These are phyloP conservation scores for Siphonodentalium dalli DNA, from an alignment of 2,888 invertebrate genomes.

Conservation along the genomic window DNA sequence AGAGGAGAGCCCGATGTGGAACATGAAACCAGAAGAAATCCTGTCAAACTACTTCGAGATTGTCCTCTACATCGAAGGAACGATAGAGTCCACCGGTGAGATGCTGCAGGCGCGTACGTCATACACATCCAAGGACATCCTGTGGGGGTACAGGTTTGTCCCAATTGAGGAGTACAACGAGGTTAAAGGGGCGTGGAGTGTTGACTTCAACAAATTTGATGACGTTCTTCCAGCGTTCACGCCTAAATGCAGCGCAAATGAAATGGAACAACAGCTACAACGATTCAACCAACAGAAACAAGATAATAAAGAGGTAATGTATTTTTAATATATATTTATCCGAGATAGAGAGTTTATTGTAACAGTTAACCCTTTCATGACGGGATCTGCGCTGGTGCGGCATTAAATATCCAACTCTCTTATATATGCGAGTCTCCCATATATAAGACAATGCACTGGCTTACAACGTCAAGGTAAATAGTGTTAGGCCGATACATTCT, in stretches of 20 bases:
- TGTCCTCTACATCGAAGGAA: slow-evolving; percentile 89
- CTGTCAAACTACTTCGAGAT: slow-evolving; percentile 90
- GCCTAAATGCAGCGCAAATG: slow-evolving; percentile 80
- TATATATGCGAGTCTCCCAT: too few species aligned
- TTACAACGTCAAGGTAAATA: too few species aligned
- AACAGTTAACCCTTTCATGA: too few species aligned
- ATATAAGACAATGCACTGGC: too few species aligned
- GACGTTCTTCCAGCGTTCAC: slow-evolving; percentile 42
- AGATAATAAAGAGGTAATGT: too few species aligned
- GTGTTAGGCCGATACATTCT: too few species aligned
- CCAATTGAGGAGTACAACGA: slow-evolving; percentile 53
- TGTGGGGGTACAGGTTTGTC: slow-evolving; percentile 59
- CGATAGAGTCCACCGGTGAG: slow-evolving; percentile 83
- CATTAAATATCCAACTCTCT: too few species aligned
- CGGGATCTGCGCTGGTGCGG: too few species aligned
- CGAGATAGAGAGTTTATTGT: too few species aligned
- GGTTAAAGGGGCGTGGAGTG: slow-evolving; percentile 44
- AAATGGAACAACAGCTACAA: too few species aligned
- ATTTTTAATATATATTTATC: too few species aligned
- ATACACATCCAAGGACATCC: slow-evolving; percentile 62
- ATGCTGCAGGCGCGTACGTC: slow-evolving; percentile 66
- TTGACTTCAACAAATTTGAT: slow-evolving; percentile 49
- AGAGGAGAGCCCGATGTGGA: slow-evolving; percentile 86
- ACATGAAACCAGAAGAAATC: slow-evolving; percentile 88
- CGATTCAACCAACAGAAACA: too few species aligned